Base-by-base conservation (phyloP, 2,113 vertebrate species). In the Columbina picui region DNA sequence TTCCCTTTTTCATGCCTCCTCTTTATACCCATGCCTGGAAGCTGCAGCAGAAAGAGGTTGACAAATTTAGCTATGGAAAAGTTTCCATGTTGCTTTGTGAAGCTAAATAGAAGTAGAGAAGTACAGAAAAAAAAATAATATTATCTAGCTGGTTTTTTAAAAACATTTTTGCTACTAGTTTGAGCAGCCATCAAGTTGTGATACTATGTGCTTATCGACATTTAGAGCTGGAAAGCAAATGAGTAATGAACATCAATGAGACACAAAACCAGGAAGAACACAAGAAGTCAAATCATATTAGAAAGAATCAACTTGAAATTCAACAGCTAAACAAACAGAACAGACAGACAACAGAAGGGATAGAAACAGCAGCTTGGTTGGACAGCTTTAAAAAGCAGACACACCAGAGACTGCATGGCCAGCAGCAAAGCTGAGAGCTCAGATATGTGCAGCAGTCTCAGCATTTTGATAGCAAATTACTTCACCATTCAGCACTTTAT, bases 271-370 rank as follows among this genome's bases (percentile, higher is more conserved):
- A 61, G 50, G 53, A 83, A 61, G 75, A 79, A 27, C 29, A 77
- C 50, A 74, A 0, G 23, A 73, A 80, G 12, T 5, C 3, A 2
- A 70, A 80, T 41, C 43, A 5, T 32, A 26, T 74, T 47, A 80
- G 39, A 91, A 89, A 80, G 55, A 88, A 90, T 39, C 74, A 60
- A 22, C 41, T 77, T 26, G 38, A 88, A 93, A 83, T 2, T 5
- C 63, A 69, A 10, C 39, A 84, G 50, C 39, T 53, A 69, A 93
- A 88, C 61, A 56, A 77, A 81, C 3, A 6, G 38, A 84, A 36
- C 22, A 50, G 22, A 20, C 32, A 43, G 53, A 39, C 52, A n/a
- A 6, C 0, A 0, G 32, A 27, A 9, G 32, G 17, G 50, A 50
- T 27, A 27, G 63, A 59, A 90, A 70, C 25, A 29, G 53, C 4